These are phyloP conservation scores for Eurytoma californica DNA, from an alignment of 2,888 invertebrate genomes.

Conservation along the genomic window DNA sequence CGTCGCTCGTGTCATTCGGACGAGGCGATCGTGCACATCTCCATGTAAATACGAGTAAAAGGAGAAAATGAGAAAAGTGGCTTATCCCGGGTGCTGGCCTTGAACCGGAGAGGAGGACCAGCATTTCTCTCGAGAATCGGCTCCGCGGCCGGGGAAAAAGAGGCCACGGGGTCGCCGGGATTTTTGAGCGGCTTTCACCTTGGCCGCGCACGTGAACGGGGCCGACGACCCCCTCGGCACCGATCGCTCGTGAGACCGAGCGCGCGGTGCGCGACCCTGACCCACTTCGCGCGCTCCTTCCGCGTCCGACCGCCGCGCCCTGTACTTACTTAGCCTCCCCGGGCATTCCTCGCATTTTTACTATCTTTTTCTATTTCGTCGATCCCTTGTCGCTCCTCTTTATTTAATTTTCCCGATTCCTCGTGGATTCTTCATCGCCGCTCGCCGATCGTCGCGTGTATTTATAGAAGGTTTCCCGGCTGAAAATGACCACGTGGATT, in stretches of 20 bases:
- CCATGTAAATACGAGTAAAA: too few relatives aligned
- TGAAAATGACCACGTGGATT: too few relatives aligned
- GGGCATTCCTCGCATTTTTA: neutral
- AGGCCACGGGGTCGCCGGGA: constrained; percentile 50
- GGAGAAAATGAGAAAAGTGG: too few relatives aligned
- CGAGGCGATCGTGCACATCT: neutral
- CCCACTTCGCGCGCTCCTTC: constrained; percentile 60
- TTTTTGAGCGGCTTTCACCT: constrained; percentile 66
- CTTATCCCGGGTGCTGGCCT: constrained; percentile 31
- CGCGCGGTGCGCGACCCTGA: constrained; percentile 66
- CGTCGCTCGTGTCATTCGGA: neutral
- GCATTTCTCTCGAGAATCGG: neutral
- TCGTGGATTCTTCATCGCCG: neutral
- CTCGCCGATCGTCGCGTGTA: too few relatives aligned
- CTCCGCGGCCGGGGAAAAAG: constrained; percentile 22
- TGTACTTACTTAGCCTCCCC: neutral
- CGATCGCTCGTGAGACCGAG: constrained; percentile 54
- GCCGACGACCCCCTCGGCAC: constrained; percentile 68
- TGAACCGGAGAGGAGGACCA: constrained; percentile 35
- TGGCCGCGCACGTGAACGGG: constrained; percentile 61
- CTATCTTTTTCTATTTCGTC: neutral
- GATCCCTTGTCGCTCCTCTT: neutral
- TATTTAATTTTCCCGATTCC: neutral
- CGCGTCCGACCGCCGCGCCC: neutral
- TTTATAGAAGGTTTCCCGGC: constrained; percentile 25